These are phyloP conservation scores for Agelaius tricolor DNA, from an alignment of 2,113 vertebrate species.

Conservation along the genomic window DNA sequence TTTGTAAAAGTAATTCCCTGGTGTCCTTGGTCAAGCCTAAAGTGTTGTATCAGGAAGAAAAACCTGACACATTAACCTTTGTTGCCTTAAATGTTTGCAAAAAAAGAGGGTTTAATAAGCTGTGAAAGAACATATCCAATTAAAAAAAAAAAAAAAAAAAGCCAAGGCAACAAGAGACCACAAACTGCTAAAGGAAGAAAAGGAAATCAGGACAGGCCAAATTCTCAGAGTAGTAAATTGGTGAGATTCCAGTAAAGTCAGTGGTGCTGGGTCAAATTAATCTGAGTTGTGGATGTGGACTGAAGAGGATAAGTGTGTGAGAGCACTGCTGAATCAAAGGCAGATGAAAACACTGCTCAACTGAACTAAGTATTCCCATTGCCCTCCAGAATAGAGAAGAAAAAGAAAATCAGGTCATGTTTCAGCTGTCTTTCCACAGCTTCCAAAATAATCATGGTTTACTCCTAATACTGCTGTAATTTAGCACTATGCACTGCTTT, in stretches of 20 bases:
- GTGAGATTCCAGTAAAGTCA: background rate
- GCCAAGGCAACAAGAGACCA: background rate
- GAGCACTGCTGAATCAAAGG: background rate
- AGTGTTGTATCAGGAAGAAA: background rate
- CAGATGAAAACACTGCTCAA: background rate
- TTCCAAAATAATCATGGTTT: background rate
- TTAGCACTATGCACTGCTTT: background rate
- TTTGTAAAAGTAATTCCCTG: background rate
- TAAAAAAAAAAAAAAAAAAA: background rate
- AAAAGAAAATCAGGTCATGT: background rate
- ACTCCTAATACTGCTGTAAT: background rate
- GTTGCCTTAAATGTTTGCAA: background rate
- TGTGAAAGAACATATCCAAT: background rate
- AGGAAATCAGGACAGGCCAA: background rate
- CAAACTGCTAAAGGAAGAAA: background rate
- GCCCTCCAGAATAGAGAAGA: background rate
- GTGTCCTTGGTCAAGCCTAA: background rate
- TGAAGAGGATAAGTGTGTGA: background rate
- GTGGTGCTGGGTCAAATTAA: background rate
- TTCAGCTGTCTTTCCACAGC: background rate
- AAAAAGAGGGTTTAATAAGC: background rate
- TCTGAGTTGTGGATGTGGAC: background rate
- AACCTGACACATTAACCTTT: background rate
- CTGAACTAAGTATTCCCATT: background rate
- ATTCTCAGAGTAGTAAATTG: background rate